Evolutionary conservation across 2,888 invertebrate species (phyloP).

Genomic region (Tiliacea citrago): DNA sequence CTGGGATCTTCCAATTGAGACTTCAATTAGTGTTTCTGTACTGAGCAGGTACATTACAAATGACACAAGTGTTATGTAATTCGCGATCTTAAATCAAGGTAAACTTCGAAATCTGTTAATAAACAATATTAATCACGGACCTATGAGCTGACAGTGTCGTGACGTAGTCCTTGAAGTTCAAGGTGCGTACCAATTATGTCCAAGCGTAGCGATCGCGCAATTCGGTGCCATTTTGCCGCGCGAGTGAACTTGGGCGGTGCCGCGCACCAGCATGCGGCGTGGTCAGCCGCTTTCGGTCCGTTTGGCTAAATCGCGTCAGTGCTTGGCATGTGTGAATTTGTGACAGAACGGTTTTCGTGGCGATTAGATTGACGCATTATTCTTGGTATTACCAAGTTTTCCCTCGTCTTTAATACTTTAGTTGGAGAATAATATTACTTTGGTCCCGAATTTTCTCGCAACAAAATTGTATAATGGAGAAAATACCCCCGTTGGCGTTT

Average conservation of each 20-base stretch:
- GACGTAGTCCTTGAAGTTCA: constrained; percentile 19
- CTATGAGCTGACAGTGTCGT: constrained; percentile 27
- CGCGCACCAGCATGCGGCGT: constrained; percentile 30
- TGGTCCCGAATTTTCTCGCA: neutral
- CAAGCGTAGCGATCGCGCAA: constrained; percentile 2
- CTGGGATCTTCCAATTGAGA: neutral
- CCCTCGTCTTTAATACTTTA: neutral
- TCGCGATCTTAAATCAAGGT: constrained; percentile 1
- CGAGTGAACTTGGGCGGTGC: constrained; percentile 24
- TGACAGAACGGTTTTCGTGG: neutral
- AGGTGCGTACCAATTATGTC: constrained; percentile 12
- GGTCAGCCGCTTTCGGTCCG: constrained; percentile 25
- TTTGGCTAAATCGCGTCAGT: constrained; percentile 42
- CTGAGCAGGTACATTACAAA: neutral
- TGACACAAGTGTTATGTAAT: neutral
- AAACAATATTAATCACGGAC: constrained; percentile 31
- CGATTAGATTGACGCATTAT: neutral
- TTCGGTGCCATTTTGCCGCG: constrained; percentile 22
- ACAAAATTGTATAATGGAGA: neutral
- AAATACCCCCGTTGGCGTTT: neutral
- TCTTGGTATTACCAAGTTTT: neutral
- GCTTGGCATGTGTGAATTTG: constrained; percentile 50
- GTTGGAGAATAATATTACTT: neutral
- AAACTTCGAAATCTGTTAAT: constrained; percentile 23
- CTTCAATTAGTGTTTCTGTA: neutral